These are phyloP conservation scores for Rotaria magnacalcarata DNA, from an alignment of 2,888 invertebrate genomes.

Conservation along the genomic window DNA sequence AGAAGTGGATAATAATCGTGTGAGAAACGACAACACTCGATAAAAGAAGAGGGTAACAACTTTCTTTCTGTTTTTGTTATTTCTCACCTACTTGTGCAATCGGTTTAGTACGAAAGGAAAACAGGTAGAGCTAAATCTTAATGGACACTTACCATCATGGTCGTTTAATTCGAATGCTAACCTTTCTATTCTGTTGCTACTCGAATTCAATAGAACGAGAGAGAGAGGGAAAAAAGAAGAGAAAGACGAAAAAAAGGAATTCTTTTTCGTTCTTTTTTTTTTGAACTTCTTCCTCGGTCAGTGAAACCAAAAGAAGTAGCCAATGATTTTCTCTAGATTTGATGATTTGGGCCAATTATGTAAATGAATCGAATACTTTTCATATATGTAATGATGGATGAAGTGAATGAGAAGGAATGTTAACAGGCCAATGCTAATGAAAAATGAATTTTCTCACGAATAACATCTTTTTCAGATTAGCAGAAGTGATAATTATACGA, in stretches of 20 bases:
- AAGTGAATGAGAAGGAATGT: not conserved
- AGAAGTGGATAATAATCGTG: not conserved
- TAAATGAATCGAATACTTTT: not conserved
- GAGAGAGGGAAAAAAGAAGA: not conserved
- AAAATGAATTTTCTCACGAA: not conserved
- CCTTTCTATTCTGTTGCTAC: too few relatives aligned
- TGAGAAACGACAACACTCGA: not conserved
- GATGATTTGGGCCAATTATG: not conserved
- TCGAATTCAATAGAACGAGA: too few relatives aligned
- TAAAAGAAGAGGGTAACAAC: not conserved
- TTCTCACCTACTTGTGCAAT: slow-evolving; percentile 4
- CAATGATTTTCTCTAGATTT: not conserved
- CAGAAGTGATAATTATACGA: not conserved
- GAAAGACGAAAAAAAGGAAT: too few relatives aligned
- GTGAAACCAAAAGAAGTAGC: not conserved
- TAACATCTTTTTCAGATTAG: not conserved
- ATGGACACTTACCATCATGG: not conserved
- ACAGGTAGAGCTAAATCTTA: too few relatives aligned
- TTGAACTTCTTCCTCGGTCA: not conserved
- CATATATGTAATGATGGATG: not conserved
- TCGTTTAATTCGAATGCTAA: not conserved
- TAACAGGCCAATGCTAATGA: not conserved
- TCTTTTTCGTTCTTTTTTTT: too few relatives aligned
- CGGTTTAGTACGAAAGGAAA: not conserved
- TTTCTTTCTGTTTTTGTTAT: not conserved